phyloP scores from a whole-genome alignment of 2,888 invertebrate genomes.

The Ganaspis brasiliensis region DNA sequence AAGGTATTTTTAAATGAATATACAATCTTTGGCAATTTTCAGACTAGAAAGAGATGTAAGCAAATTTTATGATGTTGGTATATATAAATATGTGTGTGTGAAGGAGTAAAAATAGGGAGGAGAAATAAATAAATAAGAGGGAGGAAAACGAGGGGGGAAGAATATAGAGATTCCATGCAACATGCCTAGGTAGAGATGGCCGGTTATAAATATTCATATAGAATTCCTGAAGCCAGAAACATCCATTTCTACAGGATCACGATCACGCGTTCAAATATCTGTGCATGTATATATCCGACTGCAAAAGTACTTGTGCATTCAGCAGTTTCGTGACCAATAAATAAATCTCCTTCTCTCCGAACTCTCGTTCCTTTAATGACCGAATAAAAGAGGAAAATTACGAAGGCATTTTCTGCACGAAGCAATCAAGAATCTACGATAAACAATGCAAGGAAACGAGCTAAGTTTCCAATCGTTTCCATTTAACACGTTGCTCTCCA shows the following conservation, averaged over 20 bases:
- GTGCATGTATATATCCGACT: background rate
- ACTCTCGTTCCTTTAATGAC: conserved; percentile 17
- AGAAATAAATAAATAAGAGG: conserved; percentile 30
- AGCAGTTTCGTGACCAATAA: conserved; percentile 21
- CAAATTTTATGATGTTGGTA: background rate
- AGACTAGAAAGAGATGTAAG: conserved; percentile 3
- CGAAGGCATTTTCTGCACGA: conserved; percentile 29
- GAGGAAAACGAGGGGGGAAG: background rate
- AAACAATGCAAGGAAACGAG: conserved; percentile 34
- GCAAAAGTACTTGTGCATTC: conserved; percentile 6
- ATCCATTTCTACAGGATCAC: conserved; percentile 30
- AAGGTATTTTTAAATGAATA: background rate
- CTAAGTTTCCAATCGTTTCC: conserved; percentile 25
- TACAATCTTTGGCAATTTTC: no score
- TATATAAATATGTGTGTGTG: no score
- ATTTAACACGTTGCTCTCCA: conserved; percentile 1
- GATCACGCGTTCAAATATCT: conserved; percentile 30
- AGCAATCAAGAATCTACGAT: conserved; percentile 24
- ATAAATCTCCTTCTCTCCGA: conserved; percentile 14
- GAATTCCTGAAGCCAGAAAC: conserved; percentile 29
- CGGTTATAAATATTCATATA: conserved; percentile 39
- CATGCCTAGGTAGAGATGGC: conserved; percentile 24
- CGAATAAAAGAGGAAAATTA: conserved; percentile 32
- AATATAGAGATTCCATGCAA: conserved; percentile 31
- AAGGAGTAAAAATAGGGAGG: background rate